phyloP scores from a whole-genome alignment of 2,113 vertebrate species.

The Mobula hypostoma region DNA sequence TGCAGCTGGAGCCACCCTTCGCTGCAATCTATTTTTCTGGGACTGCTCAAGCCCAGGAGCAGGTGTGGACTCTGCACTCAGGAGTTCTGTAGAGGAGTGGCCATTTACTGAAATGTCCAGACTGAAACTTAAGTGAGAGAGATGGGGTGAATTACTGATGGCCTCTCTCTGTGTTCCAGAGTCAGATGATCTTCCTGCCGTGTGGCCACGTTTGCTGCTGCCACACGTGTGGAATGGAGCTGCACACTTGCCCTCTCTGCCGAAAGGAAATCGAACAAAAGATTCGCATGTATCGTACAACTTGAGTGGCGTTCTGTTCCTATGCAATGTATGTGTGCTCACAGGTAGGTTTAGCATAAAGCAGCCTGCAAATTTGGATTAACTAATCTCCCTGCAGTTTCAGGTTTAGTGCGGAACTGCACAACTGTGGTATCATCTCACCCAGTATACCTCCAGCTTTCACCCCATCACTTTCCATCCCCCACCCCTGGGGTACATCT shows the following conservation, averaged over 20 bases:
- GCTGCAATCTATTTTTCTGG: too few relatives aligned
- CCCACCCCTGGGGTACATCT: too few relatives aligned
- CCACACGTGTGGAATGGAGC: constrained; percentile 64
- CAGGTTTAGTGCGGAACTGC: too few relatives aligned
- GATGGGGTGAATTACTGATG: background rate
- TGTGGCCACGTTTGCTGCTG: constrained; percentile 95
- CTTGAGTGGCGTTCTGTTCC: background rate
- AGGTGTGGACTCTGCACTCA: too few relatives aligned
- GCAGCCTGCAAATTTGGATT: background rate
- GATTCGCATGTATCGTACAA: constrained; percentile 69
- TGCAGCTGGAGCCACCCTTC: too few relatives aligned
- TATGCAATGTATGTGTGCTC: background rate
- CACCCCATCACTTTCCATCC: too few relatives aligned
- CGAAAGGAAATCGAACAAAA: constrained; percentile 66
- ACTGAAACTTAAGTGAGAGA: background rate
- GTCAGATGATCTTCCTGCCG: constrained; percentile 79
- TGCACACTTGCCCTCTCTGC: constrained; percentile 79
- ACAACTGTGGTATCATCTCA: background rate
- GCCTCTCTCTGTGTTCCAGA: constrained; percentile 51
- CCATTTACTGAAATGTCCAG: background rate
- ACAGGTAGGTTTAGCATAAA: too few relatives aligned
- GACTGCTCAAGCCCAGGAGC: too few relatives aligned
- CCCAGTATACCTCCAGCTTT: too few relatives aligned
- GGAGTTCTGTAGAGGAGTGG: too few relatives aligned
- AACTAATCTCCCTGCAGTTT: background rate